phyloP scores from a whole-genome alignment of 2,113 vertebrate species.

The Nyctibius bracteatus region DNA sequence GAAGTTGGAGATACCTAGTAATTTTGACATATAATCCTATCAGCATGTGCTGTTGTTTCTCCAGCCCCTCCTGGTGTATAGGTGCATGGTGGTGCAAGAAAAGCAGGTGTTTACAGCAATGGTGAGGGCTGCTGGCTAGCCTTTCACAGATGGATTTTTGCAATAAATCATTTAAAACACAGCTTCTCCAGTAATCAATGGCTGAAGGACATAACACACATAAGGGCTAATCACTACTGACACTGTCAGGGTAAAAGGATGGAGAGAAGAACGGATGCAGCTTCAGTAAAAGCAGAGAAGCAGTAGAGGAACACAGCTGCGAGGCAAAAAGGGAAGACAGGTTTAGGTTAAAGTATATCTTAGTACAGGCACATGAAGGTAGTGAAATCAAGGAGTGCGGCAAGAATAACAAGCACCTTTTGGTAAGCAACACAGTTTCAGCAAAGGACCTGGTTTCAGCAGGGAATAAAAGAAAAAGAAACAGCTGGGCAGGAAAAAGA shows the following conservation, averaged over 20 bases:
- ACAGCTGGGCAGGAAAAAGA: background rate
- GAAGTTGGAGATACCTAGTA: background rate
- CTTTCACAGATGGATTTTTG: background rate
- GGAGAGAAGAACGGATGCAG: background rate
- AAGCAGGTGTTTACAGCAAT: background rate
- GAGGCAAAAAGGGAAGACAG: background rate
- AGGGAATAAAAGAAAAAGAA: background rate
- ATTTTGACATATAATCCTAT: background rate
- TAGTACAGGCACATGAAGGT: background rate
- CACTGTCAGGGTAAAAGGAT: background rate
- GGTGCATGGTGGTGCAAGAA: background rate
- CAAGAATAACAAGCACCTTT: background rate
- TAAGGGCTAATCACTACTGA: background rate
- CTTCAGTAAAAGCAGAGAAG: background rate
- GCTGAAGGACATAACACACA: background rate
- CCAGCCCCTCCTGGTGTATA: background rate
- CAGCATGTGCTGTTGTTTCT: background rate
- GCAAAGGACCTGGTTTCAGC: background rate
- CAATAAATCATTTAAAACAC: constrained; percentile 31
- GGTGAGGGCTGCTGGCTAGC: background rate
- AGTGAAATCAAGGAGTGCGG: background rate
- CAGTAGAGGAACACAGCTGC: background rate
- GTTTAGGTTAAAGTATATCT: background rate
- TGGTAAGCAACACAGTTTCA: constrained; percentile 1
- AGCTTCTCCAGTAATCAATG: constrained; percentile 19